Evolutionary conservation across 2,797 vertebrate genomes (phyloP).

Genomic region (Neosilurus hyrtlii): DNA sequence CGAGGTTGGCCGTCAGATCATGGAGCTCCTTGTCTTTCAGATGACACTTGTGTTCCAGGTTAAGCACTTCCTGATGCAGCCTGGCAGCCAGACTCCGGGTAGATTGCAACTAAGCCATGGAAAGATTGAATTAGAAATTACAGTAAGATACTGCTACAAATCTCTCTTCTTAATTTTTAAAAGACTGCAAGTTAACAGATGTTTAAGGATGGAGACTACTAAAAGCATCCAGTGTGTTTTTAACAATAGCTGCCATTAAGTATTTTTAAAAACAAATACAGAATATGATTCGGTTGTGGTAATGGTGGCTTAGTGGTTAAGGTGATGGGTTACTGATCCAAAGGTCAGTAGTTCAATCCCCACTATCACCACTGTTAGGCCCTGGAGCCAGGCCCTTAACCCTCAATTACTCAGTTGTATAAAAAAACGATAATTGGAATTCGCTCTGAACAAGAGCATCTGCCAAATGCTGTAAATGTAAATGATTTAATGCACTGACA

Average conservation of each 20-base stretch:
- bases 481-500: no score
- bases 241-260: background rate
- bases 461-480: no score
- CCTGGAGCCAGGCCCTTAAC: no score
- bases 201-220: background rate
- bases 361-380: no score
- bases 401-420: no score
- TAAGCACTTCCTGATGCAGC: slow-evolving; percentile 54
- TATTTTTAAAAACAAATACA: background rate
- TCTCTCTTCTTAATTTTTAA: background rate
- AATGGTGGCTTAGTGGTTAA: no score
- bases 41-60: slow-evolving; percentile 50
- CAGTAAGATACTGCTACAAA: background rate
- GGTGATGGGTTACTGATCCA: no score
- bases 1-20: slow-evolving; percentile 50
- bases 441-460: no score
- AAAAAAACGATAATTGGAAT: no score
- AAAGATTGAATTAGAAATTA: background rate
- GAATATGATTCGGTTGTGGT: no score
- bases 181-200: background rate
- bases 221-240: background rate
- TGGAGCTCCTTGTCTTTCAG: slow-evolving; percentile 52
- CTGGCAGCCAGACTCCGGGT: slow-evolving; percentile 50
- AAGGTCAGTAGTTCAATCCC: no score
- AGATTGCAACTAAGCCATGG: slow-evolving; percentile 53